Evolutionary conservation across 2,888 invertebrate genomes (phyloP), one percentile per base, ranked within the genome.

Genomic region (Drosophila ochracea): DNA sequence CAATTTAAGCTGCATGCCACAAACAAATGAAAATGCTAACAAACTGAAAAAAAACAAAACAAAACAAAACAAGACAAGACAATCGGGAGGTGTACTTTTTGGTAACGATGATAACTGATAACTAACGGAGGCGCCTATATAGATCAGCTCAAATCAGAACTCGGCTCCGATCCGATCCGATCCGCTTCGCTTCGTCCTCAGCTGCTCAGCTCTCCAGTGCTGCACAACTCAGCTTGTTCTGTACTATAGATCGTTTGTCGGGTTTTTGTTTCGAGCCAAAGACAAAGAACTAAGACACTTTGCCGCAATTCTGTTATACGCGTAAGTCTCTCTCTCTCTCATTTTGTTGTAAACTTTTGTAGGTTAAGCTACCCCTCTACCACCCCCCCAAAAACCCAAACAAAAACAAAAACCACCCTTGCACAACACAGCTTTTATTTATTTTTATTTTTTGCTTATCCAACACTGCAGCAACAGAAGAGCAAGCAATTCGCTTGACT

Each of bases 271-370:
- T 80, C 70, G 43, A 68, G 80, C 62, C 73, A 73, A 68, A 76
- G 82, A 89, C 84, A 88, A 85, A 89, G 88, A 79, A 84, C 72
- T 85, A 90, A 77, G 86, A 85, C 89, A 85, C 89, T 89, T 90
- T 90, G 85, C 85, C 85, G 85, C 86, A 83, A 90, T 83, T 83
- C 39, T 85, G 83, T 85, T 82, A 89, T 87, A 89, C 84, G 92
- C 92, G 92, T 91, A 91, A 91, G 91, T 91, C 90, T 89, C 78
- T 91, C 90, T 89, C 28, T 28, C 78, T 58, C 35, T 35, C 35
- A 31, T 58, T 80, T 80, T 81, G 77, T 85, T 88, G 73, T 77
- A 73, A 71, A 60, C 68, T 60, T 63, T 84, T 71, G 79, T 84
- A 87, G 90, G 67, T 64, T 84, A 84, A 84, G 84, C 74, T 55